Evolutionary conservation across 2,888 invertebrate genomes (phyloP).

Genomic region (Eupithecia exiguata): DNA sequence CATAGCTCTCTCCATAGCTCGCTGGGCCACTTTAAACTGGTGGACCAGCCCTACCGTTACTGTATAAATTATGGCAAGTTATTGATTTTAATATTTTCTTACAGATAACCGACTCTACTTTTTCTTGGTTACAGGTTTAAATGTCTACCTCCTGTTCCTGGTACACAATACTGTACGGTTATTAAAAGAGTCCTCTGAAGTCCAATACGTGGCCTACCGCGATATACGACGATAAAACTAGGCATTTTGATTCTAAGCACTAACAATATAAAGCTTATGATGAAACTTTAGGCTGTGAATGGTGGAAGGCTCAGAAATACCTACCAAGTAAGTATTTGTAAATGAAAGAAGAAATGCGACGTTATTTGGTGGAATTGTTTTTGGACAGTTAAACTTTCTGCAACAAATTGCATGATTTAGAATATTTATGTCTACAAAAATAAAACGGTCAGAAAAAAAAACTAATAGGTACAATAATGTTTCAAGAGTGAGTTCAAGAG

Average conservation of each 20-base stretch:
- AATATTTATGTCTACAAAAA: background rate
- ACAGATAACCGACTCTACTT: background rate
- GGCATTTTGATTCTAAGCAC: background rate
- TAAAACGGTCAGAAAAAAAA: background rate
- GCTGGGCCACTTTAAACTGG: no score
- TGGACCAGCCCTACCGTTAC: no score
- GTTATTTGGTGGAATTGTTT: background rate
- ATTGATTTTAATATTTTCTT: no score
- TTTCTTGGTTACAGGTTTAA: slow-evolving; percentile 55
- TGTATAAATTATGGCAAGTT: no score
- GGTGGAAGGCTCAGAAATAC: background rate
- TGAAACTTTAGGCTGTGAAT: slow-evolving; percentile 3
- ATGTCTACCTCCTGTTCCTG: slow-evolving; percentile 65
- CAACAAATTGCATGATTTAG: background rate
- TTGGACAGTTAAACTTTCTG: background rate
- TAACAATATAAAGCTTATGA: background rate
- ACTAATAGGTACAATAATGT: background rate
- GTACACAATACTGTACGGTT: slow-evolving; percentile 61
- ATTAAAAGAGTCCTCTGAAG: slow-evolving; percentile 58
- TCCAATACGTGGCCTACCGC: slow-evolving; percentile 60
- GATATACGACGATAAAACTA: background rate
- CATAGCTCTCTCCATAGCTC: no score
- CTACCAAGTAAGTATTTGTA: background rate
- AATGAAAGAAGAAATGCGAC: background rate
- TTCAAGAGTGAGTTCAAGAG: background rate